A percentile compares a stretch with the other conserved stretches of the same genome.
Conservation (phyloP, 2,113 vertebrate genomes). For the Otis tarda region DNA sequence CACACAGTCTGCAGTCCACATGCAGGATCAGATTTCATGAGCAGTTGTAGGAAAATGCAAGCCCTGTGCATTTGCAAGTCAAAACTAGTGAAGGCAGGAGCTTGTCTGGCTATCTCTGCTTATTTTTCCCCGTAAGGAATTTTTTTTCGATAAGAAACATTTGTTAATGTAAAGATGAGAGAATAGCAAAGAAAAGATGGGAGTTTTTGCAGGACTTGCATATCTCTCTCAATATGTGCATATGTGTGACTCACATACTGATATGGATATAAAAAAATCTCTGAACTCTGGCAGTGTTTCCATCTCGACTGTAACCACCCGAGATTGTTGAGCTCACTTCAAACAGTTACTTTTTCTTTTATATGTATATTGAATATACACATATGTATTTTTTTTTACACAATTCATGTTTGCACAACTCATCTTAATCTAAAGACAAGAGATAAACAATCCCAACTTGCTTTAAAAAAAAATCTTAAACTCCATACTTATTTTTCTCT, state of each 20-base stretch:
- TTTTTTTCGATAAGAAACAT: constrained; percentile 52
- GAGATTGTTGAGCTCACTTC: background rate
- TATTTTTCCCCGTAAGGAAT: constrained; percentile 7
- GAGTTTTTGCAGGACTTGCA: background rate
- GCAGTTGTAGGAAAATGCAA: constrained; percentile 77
- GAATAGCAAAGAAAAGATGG: background rate
- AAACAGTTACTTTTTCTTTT: background rate
- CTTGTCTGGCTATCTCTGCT: constrained; percentile 54
- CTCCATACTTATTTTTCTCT: background rate
- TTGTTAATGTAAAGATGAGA: constrained; percentile 47
- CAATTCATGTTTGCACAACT: background rate
- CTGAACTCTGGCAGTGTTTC: background rate
- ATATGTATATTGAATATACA: background rate
- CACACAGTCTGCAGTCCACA: constrained; percentile 74
- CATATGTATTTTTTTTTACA: background rate
- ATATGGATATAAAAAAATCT: background rate
- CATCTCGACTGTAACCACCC: background rate
- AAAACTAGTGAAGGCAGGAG: constrained; percentile 71
- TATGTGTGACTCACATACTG: background rate
- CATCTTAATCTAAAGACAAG: background rate
- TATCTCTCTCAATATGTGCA: too few species aligned
- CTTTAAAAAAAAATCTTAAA: background rate
- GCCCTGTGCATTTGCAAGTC: constrained; percentile 79
- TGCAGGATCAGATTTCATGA: constrained; percentile 78
- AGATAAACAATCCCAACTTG: background rate